A percentile compares a stretch with the other conserved stretches of the same genome.
Conservation (phyloP, 2,113 vertebrate species). For the Nycticryphes semicollaris region DNA sequence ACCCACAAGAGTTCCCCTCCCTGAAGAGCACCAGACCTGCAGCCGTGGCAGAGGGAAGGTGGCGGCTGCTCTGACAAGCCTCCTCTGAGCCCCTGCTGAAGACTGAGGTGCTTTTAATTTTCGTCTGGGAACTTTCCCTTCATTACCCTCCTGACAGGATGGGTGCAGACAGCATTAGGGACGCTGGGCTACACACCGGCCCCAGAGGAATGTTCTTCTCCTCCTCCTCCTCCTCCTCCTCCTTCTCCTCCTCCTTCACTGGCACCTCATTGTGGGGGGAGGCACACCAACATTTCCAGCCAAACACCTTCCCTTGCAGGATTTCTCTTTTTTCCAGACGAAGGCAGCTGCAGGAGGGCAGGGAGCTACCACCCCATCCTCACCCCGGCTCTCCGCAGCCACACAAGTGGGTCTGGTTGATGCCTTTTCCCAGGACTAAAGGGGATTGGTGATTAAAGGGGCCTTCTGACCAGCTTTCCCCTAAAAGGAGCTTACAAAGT, state of each 20-base stretch:
- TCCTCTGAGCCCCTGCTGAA: neutral
- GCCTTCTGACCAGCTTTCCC: constrained; percentile 65
- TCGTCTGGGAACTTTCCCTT: constrained; percentile 66
- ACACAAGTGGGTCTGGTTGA: neutral
- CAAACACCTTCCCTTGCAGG: neutral
- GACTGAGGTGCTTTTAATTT: constrained; percentile 41
- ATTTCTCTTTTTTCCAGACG: neutral
- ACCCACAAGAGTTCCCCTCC: neutral
- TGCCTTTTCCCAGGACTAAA: constrained; percentile 52
- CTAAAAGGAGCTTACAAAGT: constrained; percentile 74
- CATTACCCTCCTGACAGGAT: constrained; percentile 72
- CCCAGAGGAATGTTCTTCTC: constrained; percentile 59
- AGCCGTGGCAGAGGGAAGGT: neutral
- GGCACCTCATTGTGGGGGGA: neutral
- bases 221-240: neutral
- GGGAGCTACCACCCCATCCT: neutral
- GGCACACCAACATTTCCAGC: neutral
- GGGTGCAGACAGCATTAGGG: constrained; percentile 70
- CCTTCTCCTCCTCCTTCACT: neutral
- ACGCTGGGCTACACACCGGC: constrained; percentile 63
- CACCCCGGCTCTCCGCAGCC: neutral
- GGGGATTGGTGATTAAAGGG: constrained; percentile 59
- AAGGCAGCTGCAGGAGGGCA: neutral
- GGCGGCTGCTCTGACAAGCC: neutral
- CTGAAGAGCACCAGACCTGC: neutral